phyloP scores from a whole-genome alignment of 2,797 vertebrate genomes.

The Lemur catta region DNA sequence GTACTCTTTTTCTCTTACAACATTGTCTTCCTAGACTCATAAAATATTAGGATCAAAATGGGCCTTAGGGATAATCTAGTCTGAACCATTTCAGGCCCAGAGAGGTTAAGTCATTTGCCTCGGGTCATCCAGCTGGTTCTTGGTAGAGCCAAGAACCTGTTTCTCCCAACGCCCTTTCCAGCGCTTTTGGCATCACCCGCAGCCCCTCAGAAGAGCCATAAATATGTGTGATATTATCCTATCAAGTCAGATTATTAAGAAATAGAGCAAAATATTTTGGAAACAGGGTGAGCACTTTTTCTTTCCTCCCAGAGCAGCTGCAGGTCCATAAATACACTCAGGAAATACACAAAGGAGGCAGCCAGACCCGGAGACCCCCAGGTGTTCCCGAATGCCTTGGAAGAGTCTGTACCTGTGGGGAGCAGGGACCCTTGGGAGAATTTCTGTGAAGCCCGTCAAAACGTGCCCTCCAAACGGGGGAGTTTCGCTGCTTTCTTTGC shows the following conservation, averaged over 20 bases:
- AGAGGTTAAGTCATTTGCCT: not conserved
- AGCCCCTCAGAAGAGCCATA: not conserved
- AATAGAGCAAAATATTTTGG: not conserved
- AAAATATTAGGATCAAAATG: slow-evolving; percentile 8
- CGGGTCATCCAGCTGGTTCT: not conserved
- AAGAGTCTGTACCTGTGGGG: not conserved
- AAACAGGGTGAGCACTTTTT: not conserved
- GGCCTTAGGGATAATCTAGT: not conserved
- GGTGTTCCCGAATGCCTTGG: accelerated
- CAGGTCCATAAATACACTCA: not conserved
- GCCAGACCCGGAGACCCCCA: not conserved
- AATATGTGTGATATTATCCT: not conserved
- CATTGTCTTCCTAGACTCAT: not conserved
- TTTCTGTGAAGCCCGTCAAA: not conserved
- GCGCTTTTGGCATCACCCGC: not conserved
- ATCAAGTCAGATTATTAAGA: not conserved
- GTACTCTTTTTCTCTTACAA: not conserved
- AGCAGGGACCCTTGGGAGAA: slow-evolving; percentile 24
- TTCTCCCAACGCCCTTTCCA: not conserved
- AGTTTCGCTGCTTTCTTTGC: not conserved
- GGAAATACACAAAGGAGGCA: not conserved
- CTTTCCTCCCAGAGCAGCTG: not conserved
- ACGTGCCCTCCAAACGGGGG: not conserved
- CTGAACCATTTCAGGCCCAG: not conserved
- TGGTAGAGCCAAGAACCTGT: not conserved